Evolutionary conservation across 1,140 invertebrate species (phyloP), one percentile per base, ranked within the genome.

Genomic region (Drosophila azteca): DNA sequence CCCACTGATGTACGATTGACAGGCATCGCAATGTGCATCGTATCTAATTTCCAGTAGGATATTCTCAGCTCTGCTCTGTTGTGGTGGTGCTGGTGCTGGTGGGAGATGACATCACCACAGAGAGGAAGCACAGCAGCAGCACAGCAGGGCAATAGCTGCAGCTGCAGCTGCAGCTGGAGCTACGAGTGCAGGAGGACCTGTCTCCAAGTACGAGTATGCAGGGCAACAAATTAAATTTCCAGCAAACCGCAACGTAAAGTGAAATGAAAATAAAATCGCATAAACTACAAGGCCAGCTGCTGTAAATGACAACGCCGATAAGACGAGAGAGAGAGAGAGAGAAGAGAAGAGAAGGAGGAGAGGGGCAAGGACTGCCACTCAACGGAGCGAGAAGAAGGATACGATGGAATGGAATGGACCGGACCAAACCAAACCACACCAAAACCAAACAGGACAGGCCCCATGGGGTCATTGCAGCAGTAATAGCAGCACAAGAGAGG

Each of bases 261-360:
- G 67, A 72, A 85, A 80, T 73, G 74, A 70, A 78, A 81, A 72
- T 78, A 87, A 81, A 80, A 67, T 84, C 77, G 65, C 81, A 85
- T 74, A 77, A 74, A 66, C 52, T 66, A 64, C 68, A 61, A 57
- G 63, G 48, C 63, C 69, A 78, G 50, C 51, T 64, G 72, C 72
- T 82, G 79, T 64, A 82, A 81, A 68, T 82, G 79, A 81, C 79
- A 81, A 65, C 55, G 72, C 51, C 63, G 60, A 77, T 79, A 79
- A 76, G 77, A 65, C 29, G 11, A 5, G 24, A 5, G 52, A 41
- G 48, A 45, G 7, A 15, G 39, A 39, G 35, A 6, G 35, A 41
- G 17, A 20, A 1, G 1, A 1, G 1, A 1, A 20, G 17, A 20
- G 17, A 20, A 1, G 1, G 17, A 20, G 3, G 24, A 5, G 52